Conservation (phyloP, 2,113 vertebrate species). For the Uropsilus gracilis region DNA sequence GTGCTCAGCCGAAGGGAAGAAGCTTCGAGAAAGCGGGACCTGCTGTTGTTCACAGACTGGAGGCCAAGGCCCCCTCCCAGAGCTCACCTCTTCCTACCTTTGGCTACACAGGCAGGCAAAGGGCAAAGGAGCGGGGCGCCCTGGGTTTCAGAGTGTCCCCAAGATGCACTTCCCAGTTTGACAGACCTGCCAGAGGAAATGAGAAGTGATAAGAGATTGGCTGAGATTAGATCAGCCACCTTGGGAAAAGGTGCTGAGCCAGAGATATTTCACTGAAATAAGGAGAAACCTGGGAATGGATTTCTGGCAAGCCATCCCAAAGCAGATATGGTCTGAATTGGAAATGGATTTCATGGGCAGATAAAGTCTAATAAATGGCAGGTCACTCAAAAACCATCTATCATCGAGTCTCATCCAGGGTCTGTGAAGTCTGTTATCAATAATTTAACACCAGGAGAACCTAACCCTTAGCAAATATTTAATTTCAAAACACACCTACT, state of each 20-base stretch:
- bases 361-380: conserved; percentile 85
- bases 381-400: conserved; percentile 83
- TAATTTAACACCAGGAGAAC: conserved; percentile 82
- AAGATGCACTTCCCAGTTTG: conserved; percentile 77
- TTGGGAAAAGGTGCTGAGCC: conserved; percentile 88
- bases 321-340: conserved; percentile 87
- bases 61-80: background rate
- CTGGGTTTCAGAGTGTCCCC: conserved; percentile 81
- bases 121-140: conserved; percentile 47
- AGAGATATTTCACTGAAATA: conserved; percentile 88
- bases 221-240: conserved; percentile 87
- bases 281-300: conserved; percentile 86
- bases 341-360: conserved; percentile 87
- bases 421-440: conserved; percentile 80
- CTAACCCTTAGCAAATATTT: conserved; percentile 82
- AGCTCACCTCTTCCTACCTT: background rate
- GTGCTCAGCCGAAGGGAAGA: background rate
- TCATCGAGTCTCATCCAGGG: conserved; percentile 66
- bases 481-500: conserved; percentile 82
- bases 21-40: background rate
- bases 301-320: conserved; percentile 82
- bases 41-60: background rate
- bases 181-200: conserved; percentile 85
- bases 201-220: conserved; percentile 85
- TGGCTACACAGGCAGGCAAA: background rate